These are phyloP conservation scores for Calcarius lapponicus DNA, from an alignment of 2,797 vertebrate species.

Conservation along the genomic window DNA sequence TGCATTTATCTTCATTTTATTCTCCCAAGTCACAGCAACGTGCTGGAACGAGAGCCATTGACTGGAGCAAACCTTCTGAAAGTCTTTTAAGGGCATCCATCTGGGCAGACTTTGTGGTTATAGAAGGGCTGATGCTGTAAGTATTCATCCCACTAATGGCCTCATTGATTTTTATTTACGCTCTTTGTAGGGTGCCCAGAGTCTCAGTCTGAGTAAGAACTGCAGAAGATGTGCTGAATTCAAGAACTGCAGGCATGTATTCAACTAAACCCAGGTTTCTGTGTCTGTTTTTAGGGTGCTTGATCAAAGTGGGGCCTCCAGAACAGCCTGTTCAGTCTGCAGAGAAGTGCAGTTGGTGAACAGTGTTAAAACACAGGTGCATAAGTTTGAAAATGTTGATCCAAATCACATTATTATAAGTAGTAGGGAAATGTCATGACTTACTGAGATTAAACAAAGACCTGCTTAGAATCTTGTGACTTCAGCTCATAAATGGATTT, in stretches of 20 bases:
- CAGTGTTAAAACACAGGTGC: conserved; percentile 37
- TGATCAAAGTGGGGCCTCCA: neutral
- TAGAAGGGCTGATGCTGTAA: conserved; percentile 33
- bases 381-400: conserved; percentile 42
- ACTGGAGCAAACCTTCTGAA: conserved; percentile 18
- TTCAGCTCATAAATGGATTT: conserved; percentile 71
- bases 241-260: neutral
- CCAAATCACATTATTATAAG: conserved; percentile 47
- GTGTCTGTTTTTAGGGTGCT: neutral
- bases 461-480: conserved; percentile 68
- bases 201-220: conserved; percentile 1
- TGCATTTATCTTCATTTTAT: conserved; percentile 36
- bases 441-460: conserved; percentile 70
- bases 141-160: conserved; percentile 34
- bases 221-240: neutral
- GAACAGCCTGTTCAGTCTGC: neutral
- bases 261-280: neutral
- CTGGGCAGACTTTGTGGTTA: conserved; percentile 27
- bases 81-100: conserved; percentile 40
- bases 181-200: neutral
- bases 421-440: conserved; percentile 60
- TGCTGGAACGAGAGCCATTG: neutral
- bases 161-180: conserved; percentile 48
- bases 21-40: conserved; percentile 14
- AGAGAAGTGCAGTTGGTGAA: neutral